Evolutionary conservation across 2,888 invertebrate species (phyloP).

Genomic region (Conchocele bisecta): DNA sequence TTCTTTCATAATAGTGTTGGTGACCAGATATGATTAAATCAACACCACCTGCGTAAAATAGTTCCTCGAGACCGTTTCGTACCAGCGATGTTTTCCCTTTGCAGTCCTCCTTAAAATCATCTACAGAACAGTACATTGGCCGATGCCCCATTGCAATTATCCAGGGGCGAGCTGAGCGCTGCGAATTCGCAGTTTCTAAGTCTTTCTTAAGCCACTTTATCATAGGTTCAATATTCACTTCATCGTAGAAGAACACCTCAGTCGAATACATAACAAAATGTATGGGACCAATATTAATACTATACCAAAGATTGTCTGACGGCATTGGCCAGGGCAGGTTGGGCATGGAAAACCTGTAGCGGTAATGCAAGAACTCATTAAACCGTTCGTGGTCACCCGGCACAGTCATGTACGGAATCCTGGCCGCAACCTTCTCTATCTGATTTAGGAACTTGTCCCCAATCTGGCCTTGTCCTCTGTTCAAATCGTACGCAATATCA

Average conservation of each 20-base stretch:
- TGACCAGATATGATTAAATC: slow-evolving; percentile 77
- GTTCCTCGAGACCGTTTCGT: slow-evolving; percentile 68
- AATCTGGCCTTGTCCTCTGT: slow-evolving; percentile 70
- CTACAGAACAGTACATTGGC: slow-evolving; percentile 81
- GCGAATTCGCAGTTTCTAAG: slow-evolving; percentile 69
- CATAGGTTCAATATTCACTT: slow-evolving; percentile 85
- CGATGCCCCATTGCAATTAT: slow-evolving; percentile 80
- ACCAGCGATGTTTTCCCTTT: slow-evolving; percentile 59
- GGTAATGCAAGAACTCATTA: slow-evolving; percentile 66
- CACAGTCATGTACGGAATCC: slow-evolving; percentile 78
- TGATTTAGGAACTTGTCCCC: slow-evolving; percentile 77
- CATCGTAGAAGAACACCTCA: slow-evolving; percentile 82
- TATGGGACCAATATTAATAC: slow-evolving; percentile 76
- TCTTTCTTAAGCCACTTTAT: slow-evolving; percentile 74
- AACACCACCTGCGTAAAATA: slow-evolving; percentile 75
- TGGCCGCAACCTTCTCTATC: slow-evolving; percentile 76
- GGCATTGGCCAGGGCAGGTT: slow-evolving; percentile 76
- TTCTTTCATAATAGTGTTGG: slow-evolving; percentile 77
- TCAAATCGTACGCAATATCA: slow-evolving; percentile 79
- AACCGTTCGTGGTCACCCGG: slow-evolving; percentile 76
- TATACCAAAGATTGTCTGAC: slow-evolving; percentile 79
- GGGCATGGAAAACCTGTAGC: slow-evolving; percentile 77
- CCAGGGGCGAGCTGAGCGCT: slow-evolving; percentile 76
- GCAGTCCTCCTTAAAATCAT: slow-evolving; percentile 73
- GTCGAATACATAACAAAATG: slow-evolving; percentile 76